Evolutionary conservation across 1,140 invertebrate genomes (phyloP), one percentile per base, ranked within the genome.

Genomic region (Papilio glaucus): DNA sequence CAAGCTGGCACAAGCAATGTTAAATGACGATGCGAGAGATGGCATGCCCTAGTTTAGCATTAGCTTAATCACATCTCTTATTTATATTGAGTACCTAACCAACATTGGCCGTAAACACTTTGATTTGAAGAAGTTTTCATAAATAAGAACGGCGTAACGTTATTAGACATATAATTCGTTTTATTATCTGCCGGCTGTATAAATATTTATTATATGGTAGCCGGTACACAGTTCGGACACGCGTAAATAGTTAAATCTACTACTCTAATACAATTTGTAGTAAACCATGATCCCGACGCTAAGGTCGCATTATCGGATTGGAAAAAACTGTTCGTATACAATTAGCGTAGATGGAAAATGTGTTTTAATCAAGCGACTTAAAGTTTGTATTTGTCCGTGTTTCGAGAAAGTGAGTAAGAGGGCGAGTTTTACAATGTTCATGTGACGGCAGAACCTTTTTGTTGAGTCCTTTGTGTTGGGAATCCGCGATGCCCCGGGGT

Each of bases 191-290:
- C 13, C 37, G 67, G 67, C 33, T 49, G 42, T 53, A 69, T 53
- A n/a, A n/a, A n/a, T n/a, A n/a, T n/a, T n/a, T n/a, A n/a, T n/a
- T n/a, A n/a, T n/a, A n/a, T 53, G 67, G 67, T 69, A 53, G 15
- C 49, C 57, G 5, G 38, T 61, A 73, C 69, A n/a, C 71, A 37
- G 79, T 41, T 75, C 72, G 73, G 74, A 79, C 74, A 72, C 76
- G 72, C 78, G 87, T 90, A 90, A 91, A 90, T 91, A 88, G 87
- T 90, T 90, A 89, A 90, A 91, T 89, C 83, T 89, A 87, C 89
- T 89, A 86, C 85, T 90, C 86, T 90, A 90, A 91, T 91, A 91
- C 89, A 91, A 91, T 91, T 91, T 91, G 89, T 91, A 91, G 89
- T 91, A 91, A 91, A 91, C 89, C 88, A 90, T 90, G 89, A 90